Evolutionary conservation across 2,888 invertebrate genomes (phyloP).

Genomic region (Synanthedon formicaeformis): DNA sequence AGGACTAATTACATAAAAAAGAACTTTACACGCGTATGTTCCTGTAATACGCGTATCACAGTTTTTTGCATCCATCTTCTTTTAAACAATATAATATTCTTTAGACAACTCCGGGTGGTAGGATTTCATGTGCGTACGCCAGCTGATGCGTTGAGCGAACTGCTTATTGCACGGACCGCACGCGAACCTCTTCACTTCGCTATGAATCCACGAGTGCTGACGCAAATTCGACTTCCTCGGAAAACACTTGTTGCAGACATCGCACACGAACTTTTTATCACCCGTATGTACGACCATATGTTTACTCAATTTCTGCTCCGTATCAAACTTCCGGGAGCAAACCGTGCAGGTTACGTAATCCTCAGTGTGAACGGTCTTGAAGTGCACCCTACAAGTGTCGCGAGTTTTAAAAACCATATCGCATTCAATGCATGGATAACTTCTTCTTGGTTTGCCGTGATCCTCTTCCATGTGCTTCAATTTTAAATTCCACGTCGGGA

Average conservation of each 20-base stretch:
- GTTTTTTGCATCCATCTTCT: background rate
- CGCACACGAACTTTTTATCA: conserved; percentile 52
- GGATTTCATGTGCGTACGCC: conserved; percentile 46
- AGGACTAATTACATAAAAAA: no score
- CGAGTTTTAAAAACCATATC: conserved; percentile 24
- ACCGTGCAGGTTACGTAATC: conserved; percentile 28
- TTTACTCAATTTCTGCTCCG: conserved; percentile 45
- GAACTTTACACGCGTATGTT: no score
- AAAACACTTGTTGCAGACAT: conserved; percentile 52
- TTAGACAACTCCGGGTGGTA: conserved; percentile 29
- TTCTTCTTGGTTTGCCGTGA: conserved; percentile 35
- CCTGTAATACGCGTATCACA: background rate
- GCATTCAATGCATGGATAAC: conserved; percentile 42
- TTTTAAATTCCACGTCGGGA: conserved; percentile 14
- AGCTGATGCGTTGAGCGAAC: conserved; percentile 38
- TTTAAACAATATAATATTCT: conserved; percentile 15
- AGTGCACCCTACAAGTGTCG: conserved; percentile 28
- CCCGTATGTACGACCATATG: conserved; percentile 60
- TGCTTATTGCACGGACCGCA: conserved; percentile 37
- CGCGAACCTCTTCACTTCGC: conserved; percentile 35
- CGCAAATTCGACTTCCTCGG: conserved; percentile 38
- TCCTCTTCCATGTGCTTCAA: conserved; percentile 27
- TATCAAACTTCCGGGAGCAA: conserved; percentile 48
- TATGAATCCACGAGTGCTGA: conserved; percentile 52
- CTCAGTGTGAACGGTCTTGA: conserved; percentile 32